These are phyloP conservation scores for Liolophura sinensis DNA, from an alignment of 1,140 invertebrate genomes.

Conservation along the genomic window DNA sequence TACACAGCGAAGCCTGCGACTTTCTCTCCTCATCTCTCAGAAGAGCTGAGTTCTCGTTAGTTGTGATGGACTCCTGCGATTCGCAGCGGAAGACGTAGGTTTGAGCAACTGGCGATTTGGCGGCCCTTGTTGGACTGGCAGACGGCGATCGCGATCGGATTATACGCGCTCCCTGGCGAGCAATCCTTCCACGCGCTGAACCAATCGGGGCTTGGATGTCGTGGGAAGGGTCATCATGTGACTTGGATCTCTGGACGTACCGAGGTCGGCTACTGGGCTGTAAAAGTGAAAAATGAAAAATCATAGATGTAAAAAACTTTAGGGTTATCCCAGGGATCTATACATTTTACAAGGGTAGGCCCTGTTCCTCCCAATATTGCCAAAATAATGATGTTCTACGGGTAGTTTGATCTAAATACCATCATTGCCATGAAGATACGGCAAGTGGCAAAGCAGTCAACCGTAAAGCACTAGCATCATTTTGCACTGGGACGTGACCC, in stretches of 20 bases:
- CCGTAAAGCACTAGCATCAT: no score
- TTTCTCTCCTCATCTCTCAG: constrained; percentile 62
- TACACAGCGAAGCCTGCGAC: constrained; percentile 70
- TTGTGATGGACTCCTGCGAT: constrained; percentile 67
- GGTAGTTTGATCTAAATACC: no score
- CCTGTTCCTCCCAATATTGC: no score
- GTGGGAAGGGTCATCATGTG: constrained; percentile 51
- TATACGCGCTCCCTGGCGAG: constrained; percentile 32
- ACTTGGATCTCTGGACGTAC: constrained; percentile 54
- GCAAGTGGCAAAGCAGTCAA: no score
- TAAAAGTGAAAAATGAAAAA: constrained; percentile 13
- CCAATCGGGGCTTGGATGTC: constrained; percentile 37
- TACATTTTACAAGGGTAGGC: no score
- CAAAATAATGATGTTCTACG: no score
- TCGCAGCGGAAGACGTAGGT: constrained; percentile 64
- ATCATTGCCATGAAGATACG: no score
- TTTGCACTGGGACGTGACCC: no score
- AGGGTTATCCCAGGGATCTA: no score
- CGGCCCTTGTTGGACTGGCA: constrained; percentile 33
- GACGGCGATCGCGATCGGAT: constrained; percentile 12
- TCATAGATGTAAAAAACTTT: neutral
- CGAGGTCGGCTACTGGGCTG: constrained; percentile 36
- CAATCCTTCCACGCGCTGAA: constrained; percentile 41
- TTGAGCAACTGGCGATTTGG: constrained; percentile 65
- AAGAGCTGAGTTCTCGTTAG: constrained; percentile 66